Evolutionary conservation across 2,113 vertebrate genomes (phyloP), one percentile per base, ranked within the genome.

Genomic region (Bubo blakistoni): DNA sequence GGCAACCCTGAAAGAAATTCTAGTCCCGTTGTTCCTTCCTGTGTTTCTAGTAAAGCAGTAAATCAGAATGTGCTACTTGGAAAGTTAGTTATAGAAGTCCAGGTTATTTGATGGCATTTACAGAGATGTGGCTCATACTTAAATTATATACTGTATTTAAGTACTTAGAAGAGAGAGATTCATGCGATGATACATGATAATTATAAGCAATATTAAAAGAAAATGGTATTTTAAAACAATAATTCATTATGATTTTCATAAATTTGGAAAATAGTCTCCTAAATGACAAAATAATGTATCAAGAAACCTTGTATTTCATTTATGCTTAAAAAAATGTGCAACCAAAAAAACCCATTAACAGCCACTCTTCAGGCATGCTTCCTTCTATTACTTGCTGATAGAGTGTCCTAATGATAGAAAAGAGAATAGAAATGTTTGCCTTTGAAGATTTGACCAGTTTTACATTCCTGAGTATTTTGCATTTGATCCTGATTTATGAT

Each of bases 71-170:
- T 27, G 67, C 14, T 81, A 62, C 46, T 88, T 71, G 85, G 89
- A 96, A 93, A 93, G 46, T 62, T 74, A 81, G 66, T 70, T 82
- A 70, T 13, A 87, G 7, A 82, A 80, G 38, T 51, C 47, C 49
- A 83, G 70, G 17, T 44, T 52, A 83, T 86, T 74, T 96, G 55
- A 96, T 92, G 73, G 52, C 47, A 90, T 88, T 96, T 92, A 46
- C 90, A 97, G 96, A 93, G 24, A 73, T 80, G 54, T 94, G 90
- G 85, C 67, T 88, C 19, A 55, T 46, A n/a, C 17, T 85, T 66
- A 54, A 65, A 73, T 80, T 80, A 73, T 63, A 78, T 52, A 46
- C 27, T 46, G 7, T 30, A 83, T 81, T 66, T 92, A 92, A 94
- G 30, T n/a, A 49, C 40, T 81, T 58, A 55, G 71, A 59, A 81